A percentile compares a stretch with the other conserved stretches of the same genome.
Conservation (phyloP, 2,113 vertebrate genomes). For the Gymnocephalus cernua region DNA sequence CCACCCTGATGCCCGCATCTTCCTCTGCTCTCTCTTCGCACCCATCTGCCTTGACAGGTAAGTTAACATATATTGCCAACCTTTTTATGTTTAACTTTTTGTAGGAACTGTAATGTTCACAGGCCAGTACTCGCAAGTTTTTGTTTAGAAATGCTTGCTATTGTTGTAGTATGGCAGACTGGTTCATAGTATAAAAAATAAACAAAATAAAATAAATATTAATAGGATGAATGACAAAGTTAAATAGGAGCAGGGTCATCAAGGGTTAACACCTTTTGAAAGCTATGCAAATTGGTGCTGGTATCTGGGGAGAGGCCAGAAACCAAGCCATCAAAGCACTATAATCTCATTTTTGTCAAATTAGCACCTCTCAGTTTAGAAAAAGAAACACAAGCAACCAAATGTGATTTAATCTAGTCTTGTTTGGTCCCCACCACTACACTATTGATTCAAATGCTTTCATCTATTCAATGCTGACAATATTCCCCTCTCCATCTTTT, state of each 20-base stretch:
- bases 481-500: conserved; percentile 5
- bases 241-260: neutral
- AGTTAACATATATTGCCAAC: conserved; percentile 36
- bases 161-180: neutral
- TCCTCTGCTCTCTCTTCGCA: conserved; percentile 91
- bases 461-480: conserved; percentile 25
- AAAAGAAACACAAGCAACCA: conserved; percentile 15
- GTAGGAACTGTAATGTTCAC: neutral
- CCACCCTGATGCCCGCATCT: conserved; percentile 87
- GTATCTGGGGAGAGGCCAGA: conserved; percentile 27
- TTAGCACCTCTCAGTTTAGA: conserved; percentile 22
- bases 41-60: conserved; percentile 90
- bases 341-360: conserved; percentile 21
- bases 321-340: conserved; percentile 38
- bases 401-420: conserved; percentile 34
- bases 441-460: conserved; percentile 33
- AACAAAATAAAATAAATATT: neutral
- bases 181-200: neutral
- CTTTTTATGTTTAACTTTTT: conserved; percentile 1
- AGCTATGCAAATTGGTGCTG: conserved; percentile 43
- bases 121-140: too few species aligned
- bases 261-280: conserved; percentile 19
- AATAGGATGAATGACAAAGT: neutral
- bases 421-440: conserved; percentile 22
- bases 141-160: neutral